A percentile compares a stretch with the other conserved stretches of the same genome.
phyloP scores from a whole-genome alignment of 1,140 invertebrate genomes.

The Chrysopa pallens region DNA sequence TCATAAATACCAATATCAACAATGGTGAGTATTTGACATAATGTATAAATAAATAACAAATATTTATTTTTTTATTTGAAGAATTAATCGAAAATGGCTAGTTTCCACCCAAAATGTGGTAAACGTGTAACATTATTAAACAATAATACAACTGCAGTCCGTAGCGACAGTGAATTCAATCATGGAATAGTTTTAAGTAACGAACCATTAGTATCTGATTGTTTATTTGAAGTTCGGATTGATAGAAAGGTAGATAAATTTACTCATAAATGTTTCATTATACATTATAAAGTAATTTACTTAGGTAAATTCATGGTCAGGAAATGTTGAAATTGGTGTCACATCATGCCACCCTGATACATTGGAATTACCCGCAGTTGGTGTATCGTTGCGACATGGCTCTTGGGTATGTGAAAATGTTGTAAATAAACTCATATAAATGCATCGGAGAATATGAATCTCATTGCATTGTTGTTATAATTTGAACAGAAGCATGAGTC shows the following conservation, averaged over 20 bases:
- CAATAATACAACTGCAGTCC: conserved; percentile 59
- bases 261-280: background rate
- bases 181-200: conserved; percentile 69
- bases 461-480: background rate
- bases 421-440: background rate
- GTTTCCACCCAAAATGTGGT: conserved; percentile 67
- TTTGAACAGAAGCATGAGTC: too few relatives aligned
- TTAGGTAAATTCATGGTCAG: conserved; percentile 68
- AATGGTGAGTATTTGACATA: too few relatives aligned
- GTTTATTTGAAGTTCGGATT: conserved; percentile 75
- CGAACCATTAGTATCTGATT: conserved; percentile 62
- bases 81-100: conserved; percentile 10
- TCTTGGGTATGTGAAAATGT: conserved; percentile 49
- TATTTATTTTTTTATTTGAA: too few relatives aligned
- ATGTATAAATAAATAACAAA: too few relatives aligned
- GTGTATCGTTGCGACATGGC: conserved; percentile 62
- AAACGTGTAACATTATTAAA: conserved; percentile 62
- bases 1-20: too few relatives aligned
- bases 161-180: conserved; percentile 66
- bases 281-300: conserved; percentile 8
- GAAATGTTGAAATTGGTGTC: conserved; percentile 82
- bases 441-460: background rate
- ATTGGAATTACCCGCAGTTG: conserved; percentile 64
- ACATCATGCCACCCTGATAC: conserved; percentile 67
- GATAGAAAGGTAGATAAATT: conserved; percentile 55